phyloP scores from a whole-genome alignment of 2,888 invertebrate species.

The Alentia gelatinosa region DNA sequence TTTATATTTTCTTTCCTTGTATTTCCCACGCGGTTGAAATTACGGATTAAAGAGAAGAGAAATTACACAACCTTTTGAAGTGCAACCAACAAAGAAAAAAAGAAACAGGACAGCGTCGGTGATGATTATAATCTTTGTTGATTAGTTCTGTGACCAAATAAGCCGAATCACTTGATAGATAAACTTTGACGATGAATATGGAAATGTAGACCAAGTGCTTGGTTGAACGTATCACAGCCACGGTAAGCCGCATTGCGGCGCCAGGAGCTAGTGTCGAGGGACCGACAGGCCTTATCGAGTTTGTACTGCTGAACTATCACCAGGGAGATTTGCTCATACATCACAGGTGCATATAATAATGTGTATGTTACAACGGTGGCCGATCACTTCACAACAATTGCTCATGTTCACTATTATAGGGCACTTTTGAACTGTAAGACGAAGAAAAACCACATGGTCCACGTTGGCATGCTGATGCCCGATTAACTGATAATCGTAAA shows the following conservation, averaged over 20 bases:
- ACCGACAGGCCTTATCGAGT: constrained; percentile 28
- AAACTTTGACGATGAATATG: constrained; percentile 32
- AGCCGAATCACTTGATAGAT: constrained; percentile 51
- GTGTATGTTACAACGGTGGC: constrained; percentile 41
- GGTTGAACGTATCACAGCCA: neutral
- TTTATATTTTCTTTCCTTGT: neutral
- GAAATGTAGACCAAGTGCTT: constrained; percentile 47
- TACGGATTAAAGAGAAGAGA: neutral
- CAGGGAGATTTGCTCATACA: constrained; percentile 52
- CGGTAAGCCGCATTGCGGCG: neutral
- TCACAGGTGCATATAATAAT: constrained; percentile 51
- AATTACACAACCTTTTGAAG: neutral
- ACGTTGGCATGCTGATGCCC: constrained; percentile 3
- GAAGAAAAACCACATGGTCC: constrained; percentile 4
- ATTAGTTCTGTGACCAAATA: constrained; percentile 51
- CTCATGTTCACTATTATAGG: constrained; percentile 48
- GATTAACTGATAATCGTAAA: neutral
- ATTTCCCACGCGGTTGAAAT: constrained; percentile 25
- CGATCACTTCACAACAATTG: constrained; percentile 48
- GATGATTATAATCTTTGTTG: constrained; percentile 34
- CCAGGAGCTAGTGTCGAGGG: constrained; percentile 1
- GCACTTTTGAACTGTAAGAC: constrained; percentile 32
- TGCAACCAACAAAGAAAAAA: constrained; percentile 1
- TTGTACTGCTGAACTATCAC: constrained; percentile 35
- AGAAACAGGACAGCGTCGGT: neutral